phyloP scores from a whole-genome alignment of 2,888 invertebrate species.

The Meandrusa payeni region DNA sequence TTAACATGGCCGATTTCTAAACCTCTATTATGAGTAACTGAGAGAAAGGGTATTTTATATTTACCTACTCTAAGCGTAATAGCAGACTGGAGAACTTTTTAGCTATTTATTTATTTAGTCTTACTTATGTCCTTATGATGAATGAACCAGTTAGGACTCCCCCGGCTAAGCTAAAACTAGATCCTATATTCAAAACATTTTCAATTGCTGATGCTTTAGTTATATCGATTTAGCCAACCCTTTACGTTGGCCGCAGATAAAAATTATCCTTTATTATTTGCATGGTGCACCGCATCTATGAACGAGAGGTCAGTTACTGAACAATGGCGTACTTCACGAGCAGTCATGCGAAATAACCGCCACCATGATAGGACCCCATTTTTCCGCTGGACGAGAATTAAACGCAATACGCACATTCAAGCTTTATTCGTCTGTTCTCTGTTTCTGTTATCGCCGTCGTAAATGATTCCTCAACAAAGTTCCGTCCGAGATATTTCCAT shows the following conservation, averaged over 20 bases:
- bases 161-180: too few species aligned
- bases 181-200: not conserved
- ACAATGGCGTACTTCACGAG: conserved; percentile 59
- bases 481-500: conserved; percentile 77
- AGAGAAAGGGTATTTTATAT: too few species aligned
- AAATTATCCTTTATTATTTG: conserved; percentile 69
- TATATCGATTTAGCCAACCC: conserved; percentile 20
- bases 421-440: conserved; percentile 65
- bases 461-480: conserved; percentile 76
- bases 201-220: conserved; percentile 2
- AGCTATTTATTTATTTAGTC: conserved; percentile 13
- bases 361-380: conserved; percentile 48
- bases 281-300: conserved; percentile 64
- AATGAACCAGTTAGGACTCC: too few species aligned
- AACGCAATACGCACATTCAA: conserved; percentile 50
- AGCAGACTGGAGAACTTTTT: too few species aligned
- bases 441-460: conserved; percentile 57
- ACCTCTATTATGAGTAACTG: too few species aligned
- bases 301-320: conserved; percentile 58
- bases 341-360: conserved; percentile 67
- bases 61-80: too few species aligned
- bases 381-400: conserved; percentile 31
- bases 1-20: too few species aligned
- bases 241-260: conserved; percentile 32
- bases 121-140: too few species aligned